phyloP scores from a whole-genome alignment of 2,113 vertebrate species.

The Notechis scutatus region DNA sequence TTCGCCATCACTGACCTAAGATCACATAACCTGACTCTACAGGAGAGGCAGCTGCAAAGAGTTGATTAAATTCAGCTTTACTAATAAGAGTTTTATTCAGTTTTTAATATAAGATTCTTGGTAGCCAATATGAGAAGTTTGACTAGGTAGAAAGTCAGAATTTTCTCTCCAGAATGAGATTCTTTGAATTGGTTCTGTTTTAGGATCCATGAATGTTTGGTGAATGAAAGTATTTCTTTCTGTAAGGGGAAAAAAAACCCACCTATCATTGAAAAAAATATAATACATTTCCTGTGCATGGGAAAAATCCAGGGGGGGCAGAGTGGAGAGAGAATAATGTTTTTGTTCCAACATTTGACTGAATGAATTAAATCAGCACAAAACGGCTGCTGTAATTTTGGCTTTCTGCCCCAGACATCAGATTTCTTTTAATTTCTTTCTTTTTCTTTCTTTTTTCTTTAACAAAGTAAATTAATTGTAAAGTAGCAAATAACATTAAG shows the following conservation, averaged over 20 bases:
- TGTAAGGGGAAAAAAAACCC: not conserved
- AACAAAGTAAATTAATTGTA: conserved; percentile 58
- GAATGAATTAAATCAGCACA: conserved; percentile 36
- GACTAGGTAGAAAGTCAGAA: not conserved
- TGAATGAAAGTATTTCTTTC: not conserved
- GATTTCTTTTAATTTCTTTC: conserved; percentile 57
- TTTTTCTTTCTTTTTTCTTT: conserved; percentile 50
- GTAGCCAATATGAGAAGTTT: not conserved
- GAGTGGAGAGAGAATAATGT: conserved; percentile 57
- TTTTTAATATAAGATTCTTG: not conserved
- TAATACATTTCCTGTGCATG: conserved; percentile 57
- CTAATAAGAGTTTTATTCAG: not conserved
- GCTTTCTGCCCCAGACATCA: conserved; percentile 60
- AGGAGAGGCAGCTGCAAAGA: not conserved
- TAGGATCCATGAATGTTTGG: not conserved
- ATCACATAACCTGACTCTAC: not conserved
- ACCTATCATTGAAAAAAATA: not conserved
- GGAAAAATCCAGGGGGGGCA: conserved; percentile 26
- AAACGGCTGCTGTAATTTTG: conserved; percentile 53
- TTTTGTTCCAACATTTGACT: conserved; percentile 63
- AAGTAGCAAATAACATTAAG: conserved; percentile 52
- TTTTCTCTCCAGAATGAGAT: not conserved
- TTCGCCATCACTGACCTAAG: not conserved
- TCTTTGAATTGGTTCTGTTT: conserved; percentile 4
- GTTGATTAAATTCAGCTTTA: not conserved